These are phyloP conservation scores for Chironomus riparius DNA, from an alignment of 2,888 invertebrate species.

Conservation along the genomic window DNA sequence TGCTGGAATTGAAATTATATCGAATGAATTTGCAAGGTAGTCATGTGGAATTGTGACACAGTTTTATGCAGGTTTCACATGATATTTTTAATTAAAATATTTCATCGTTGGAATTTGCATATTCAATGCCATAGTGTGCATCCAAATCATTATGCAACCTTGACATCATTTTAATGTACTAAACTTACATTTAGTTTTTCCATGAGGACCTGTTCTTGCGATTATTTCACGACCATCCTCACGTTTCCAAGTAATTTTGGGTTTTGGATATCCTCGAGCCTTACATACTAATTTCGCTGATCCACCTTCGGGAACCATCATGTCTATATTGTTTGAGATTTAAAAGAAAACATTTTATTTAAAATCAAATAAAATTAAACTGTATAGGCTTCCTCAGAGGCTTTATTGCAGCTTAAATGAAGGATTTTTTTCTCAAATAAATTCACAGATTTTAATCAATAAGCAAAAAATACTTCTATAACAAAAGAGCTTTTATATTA, in stretches of 20 bases:
- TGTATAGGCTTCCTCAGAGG: not conserved
- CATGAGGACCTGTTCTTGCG: conserved; percentile 60
- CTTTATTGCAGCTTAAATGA: too few relatives aligned
- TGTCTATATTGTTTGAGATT: conserved; percentile 33
- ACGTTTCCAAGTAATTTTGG: conserved; percentile 75
- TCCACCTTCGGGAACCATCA: conserved; percentile 91
- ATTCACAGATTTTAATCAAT: too few relatives aligned
- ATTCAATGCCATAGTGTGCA: too few relatives aligned
- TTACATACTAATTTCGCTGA: conserved; percentile 79
- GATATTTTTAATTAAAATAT: too few relatives aligned
- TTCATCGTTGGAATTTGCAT: too few relatives aligned
- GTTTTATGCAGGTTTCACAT: too few relatives aligned
- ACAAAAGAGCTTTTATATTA: conserved; percentile 49
- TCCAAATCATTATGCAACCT: too few relatives aligned
- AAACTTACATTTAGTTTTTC: conserved; percentile 62
- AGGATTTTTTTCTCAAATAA: too few relatives aligned
- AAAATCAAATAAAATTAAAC: not conserved
- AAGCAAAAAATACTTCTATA: too few relatives aligned
- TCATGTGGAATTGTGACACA: not conserved
- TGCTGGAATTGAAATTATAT: conserved; percentile 41
- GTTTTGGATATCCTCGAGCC: conserved; percentile 75
- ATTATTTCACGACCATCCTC: conserved; percentile 80
- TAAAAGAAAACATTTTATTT: too few relatives aligned
- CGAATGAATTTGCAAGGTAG: not conserved
- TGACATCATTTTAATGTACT: too few relatives aligned